Percentiles rank a stretch among this genome's conserved stretches.
phyloP scores from a whole-genome alignment of 2,888 invertebrate genomes.

The Phalangium opilio region DNA sequence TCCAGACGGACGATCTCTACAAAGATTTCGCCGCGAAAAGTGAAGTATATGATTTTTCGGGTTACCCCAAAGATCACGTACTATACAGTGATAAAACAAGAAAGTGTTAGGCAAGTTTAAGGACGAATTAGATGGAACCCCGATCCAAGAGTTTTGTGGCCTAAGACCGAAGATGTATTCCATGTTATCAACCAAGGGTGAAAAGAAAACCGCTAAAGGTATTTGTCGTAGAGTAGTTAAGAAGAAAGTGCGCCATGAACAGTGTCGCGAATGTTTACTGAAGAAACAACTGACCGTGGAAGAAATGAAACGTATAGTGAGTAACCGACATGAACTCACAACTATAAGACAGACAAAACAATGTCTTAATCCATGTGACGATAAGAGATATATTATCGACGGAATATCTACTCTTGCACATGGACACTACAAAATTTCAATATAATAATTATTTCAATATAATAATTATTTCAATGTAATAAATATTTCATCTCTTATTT shows the following conservation, averaged over 20 bases:
- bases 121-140: constrained; percentile 19
- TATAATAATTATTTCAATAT: no score
- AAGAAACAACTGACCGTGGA: no score
- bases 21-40: constrained; percentile 2
- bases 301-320: no score
- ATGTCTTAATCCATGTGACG: background rate
- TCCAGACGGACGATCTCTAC: constrained; percentile 14
- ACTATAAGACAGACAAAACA: background rate
- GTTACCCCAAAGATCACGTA: background rate
- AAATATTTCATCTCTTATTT: no score
- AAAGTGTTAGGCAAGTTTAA: constrained; percentile 22
- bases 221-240: no score
- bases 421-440: background rate
- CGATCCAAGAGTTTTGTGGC: constrained; percentile 19
- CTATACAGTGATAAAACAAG: constrained; percentile 11
- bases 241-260: no score
- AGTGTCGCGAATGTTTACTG: no score
- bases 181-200: background rate
- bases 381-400: constrained; percentile 1
- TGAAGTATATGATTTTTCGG: no score
- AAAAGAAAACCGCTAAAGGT: constrained; percentile 1
- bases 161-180: constrained; percentile 8
- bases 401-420: background rate
- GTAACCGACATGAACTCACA: background rate
- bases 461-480: no score